These are phyloP conservation scores for Lycocorax pyrrhopterus DNA, from an alignment of 2,113 vertebrate species.

Conservation along the genomic window DNA sequence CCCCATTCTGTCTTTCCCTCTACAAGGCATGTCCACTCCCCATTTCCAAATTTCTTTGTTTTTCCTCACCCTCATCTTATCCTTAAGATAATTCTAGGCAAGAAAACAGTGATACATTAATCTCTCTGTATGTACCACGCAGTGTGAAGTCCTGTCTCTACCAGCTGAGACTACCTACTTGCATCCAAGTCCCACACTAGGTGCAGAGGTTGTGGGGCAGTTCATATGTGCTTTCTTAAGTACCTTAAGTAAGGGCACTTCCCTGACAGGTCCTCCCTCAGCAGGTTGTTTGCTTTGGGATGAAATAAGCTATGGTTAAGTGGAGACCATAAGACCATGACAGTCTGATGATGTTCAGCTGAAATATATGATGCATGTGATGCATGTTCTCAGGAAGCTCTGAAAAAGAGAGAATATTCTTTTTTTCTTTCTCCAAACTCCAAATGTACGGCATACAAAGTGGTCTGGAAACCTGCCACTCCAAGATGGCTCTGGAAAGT, in stretches of 20 bases:
- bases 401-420: background rate
- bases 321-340: background rate
- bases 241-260: background rate
- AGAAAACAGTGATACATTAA: background rate
- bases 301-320: background rate
- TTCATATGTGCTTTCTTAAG: background rate
- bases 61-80: background rate
- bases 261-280: background rate
- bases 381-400: background rate
- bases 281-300: background rate
- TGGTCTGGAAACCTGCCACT: background rate
- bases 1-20: background rate
- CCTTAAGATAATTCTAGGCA: background rate
- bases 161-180: background rate
- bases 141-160: background rate
- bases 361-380: background rate
- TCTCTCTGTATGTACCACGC: rapidly evolving
- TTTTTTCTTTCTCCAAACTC: background rate
- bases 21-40: background rate
- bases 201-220: background rate
- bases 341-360: background rate
- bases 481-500: background rate
- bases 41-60: background rate
- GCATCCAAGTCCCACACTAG: background rate
- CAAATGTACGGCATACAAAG: background rate